Base-by-base conservation (phyloP, 2,888 invertebrate species). In the Gonocerus acuteangulatus region DNA sequence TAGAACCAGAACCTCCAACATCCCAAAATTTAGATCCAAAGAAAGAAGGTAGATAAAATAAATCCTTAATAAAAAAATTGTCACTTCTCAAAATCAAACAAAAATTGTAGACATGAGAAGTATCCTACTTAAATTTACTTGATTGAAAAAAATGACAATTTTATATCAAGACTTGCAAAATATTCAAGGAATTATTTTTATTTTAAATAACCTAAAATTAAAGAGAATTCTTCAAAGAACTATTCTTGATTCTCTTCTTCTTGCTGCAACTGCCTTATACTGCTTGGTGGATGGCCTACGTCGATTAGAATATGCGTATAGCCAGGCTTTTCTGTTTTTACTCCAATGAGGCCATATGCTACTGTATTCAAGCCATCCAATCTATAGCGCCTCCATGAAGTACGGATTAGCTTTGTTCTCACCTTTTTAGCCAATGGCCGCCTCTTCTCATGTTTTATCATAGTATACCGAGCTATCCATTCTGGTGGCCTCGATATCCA, bases 381-480 rank as follows among this genome's bases (percentile, higher is more conserved):
- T 9, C 70, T 66, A 60, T 69, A 71, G 11, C 72, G 69, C 13
- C 66, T 65, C 63, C 70, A 69, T 0, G 71, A 71, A 0, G 72
- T 72, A 21, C 71, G 65, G 54, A 72, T 65, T n/a, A 72, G 66
- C 62, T 72, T 72, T 9, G 68, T 68, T 2, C 71, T 65, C 1
- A 72, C 71, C 27, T 68, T 67, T 59, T 67, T 66, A 9, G 69
- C 69, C 2, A 71, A 64, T 1, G 71, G 70, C 36, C 64, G 69
- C 21, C 71, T 65, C 70, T 74, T 71, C 16, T 69, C 65, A 60
- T 81, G 81, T 65, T 78, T 77, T 47, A 80, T 74, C 80, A 81
- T 81, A 47, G 77, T 78, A 70, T 79, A 81, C 16, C 80, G 71
- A 0, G 77, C 80, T 9, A 78, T 71, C 62, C 72, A 71, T 60